Conservation (phyloP, 1,140 invertebrate genomes). For the Phortica variegata region DNA sequence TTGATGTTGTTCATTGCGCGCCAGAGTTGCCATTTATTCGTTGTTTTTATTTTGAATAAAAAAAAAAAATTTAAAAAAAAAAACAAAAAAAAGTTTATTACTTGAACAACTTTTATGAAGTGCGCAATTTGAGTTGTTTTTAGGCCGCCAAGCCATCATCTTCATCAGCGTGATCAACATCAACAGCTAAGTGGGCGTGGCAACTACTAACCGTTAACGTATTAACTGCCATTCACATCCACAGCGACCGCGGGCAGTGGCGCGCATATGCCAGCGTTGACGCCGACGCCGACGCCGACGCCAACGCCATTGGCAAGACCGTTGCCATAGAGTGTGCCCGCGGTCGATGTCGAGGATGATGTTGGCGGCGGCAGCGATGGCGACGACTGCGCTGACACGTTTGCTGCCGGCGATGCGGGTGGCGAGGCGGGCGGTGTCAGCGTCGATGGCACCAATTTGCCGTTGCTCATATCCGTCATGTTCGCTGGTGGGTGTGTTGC, state of each 20-base stretch:
- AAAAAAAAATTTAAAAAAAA: no score
- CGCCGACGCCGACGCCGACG: not conserved
- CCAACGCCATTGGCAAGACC: conserved; percentile 21
- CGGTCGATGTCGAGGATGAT: conserved; percentile 5
- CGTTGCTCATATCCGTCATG: conserved; percentile 3
- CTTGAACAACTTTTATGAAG: no score
- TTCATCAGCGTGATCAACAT: no score
- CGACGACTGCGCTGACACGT: conserved; percentile 2
- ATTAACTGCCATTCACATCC: conserved; percentile 53
- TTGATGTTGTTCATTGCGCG: no score
- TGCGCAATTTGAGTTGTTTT: no score
- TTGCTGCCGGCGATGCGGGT: conserved; percentile 29
- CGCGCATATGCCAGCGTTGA: conserved; percentile 22
- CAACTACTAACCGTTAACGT: no score
- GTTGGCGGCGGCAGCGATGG: conserved; percentile 10
- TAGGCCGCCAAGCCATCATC: no score
- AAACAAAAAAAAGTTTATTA: no score
- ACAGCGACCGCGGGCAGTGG: conserved; percentile 21
- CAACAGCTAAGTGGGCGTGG: no score
- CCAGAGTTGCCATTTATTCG: no score
- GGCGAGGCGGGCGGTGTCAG: conserved; percentile 45
- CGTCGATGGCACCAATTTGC: conserved; percentile 27
- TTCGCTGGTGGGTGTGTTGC: not conserved
- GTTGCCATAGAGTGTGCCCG: conserved; percentile 15
- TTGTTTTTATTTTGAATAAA: no score